Conservation (phyloP, 2,113 vertebrate species). For the Alethe diademata region DNA sequence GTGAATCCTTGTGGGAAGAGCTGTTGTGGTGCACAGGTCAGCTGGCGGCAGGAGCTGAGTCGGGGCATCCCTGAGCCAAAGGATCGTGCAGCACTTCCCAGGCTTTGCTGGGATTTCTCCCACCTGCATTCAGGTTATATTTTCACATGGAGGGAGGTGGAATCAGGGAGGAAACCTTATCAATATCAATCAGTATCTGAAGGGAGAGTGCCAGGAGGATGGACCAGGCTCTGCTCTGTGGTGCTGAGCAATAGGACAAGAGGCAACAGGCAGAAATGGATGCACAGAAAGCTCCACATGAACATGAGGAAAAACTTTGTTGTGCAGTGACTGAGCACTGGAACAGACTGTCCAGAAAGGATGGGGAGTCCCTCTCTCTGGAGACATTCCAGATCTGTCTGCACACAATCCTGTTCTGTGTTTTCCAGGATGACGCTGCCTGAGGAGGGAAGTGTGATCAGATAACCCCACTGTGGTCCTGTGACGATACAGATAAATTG, state of each 20-base stretch:
- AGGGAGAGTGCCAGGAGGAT: not conserved
- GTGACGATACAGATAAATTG: not conserved
- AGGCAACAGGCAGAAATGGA: fast-evolving
- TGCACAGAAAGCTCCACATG: not conserved
- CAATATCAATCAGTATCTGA: fast-evolving
- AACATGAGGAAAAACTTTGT: not conserved
- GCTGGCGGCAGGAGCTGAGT: not conserved
- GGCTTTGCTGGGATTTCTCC: not conserved
- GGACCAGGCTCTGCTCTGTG: not conserved
- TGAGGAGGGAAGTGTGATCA: not conserved
- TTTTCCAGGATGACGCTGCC: not conserved
- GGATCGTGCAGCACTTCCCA: not conserved
- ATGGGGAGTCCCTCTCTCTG: not conserved
- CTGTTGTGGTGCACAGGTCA: not conserved
- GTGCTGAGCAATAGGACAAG: not conserved
- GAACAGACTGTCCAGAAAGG: not conserved
- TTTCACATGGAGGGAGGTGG: not conserved
- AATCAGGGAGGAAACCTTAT: not conserved
- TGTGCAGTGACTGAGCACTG: not conserved
- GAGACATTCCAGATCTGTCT: not conserved
- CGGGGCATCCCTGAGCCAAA: fast-evolving
- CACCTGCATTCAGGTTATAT: not conserved
- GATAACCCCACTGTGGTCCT: not conserved
- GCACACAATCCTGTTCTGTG: not conserved
- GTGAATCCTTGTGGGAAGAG: not conserved